Evolutionary conservation across 2,797 vertebrate genomes (phyloP).

Genomic region (Fundulus diaphanus): DNA sequence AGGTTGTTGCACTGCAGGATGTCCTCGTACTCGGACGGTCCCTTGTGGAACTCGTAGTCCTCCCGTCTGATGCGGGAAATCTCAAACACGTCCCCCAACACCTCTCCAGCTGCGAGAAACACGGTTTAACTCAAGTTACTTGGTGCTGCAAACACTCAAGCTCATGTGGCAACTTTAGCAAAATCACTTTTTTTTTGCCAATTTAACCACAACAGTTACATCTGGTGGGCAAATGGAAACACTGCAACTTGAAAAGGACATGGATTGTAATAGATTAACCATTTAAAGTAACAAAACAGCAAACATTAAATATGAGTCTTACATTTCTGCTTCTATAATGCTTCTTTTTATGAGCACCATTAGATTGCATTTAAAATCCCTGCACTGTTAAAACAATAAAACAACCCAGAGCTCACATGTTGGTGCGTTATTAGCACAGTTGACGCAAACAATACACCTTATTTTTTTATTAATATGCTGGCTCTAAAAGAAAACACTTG

Average conservation of each 20-base stretch:
- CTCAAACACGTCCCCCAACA: constrained; percentile 83
- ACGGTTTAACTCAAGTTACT: not conserved
- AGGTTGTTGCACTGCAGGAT: constrained; percentile 85
- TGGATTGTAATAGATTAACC: not conserved
- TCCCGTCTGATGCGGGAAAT: constrained; percentile 84
- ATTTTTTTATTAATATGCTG: no score
- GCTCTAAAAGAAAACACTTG: no score
- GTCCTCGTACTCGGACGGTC: constrained; percentile 87
- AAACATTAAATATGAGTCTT: not conserved
- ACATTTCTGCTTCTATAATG: no score
- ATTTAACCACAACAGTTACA: not conserved
- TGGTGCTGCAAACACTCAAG: not conserved
- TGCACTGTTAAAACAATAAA: no score
- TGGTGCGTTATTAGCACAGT: no score
- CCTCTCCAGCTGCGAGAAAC: constrained; percentile 76
- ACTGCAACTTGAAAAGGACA: no score
- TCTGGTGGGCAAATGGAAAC: not conserved
- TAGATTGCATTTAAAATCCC: no score
- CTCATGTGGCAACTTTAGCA: not conserved
- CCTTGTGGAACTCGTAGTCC: constrained; percentile 86
- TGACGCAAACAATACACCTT: no score
- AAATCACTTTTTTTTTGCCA: not conserved
- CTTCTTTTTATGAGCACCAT: no score
- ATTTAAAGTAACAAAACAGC: not conserved
- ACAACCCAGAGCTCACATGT: no score